Base-by-base conservation (phyloP, 2,113 vertebrate genomes). In the Sporophila hypoxantha region DNA sequence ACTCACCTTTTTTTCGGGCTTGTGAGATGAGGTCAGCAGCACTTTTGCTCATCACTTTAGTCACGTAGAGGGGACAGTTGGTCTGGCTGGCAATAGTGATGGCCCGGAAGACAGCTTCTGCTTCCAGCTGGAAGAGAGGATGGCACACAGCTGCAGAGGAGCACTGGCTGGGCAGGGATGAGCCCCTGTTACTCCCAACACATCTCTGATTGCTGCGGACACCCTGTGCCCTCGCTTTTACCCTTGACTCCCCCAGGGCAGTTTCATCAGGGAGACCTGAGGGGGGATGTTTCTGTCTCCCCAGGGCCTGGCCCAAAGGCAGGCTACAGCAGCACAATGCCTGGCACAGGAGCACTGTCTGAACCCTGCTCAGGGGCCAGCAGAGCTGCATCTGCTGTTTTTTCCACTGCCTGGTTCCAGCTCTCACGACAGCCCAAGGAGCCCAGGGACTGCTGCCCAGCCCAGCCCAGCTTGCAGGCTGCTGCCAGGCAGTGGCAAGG, bases 11-110 rank as follows among this genome's bases (percentile, higher is more conserved):
- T 94, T 99, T 99, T 89, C 98, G 97, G 93, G 99, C 99, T 97
- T 99, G 98, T 2, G 99, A 99, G 95, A 99, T 99, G 97, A 99
- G 98, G 94, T 99, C 99, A 42, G 98, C 99, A 5, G 99, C 99
- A 0, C 98, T 99, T 97, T 98, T 99, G 97, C 99, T 99, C 99
- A 99, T 99, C 95, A 99, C 98, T 87, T 99, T 98, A 39, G 99
- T 99, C 91, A 99, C 96, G 4, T 99, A 99, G 56, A 99, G 98
- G 21, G 99, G 99, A 86, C 99, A 99, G 97, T 99, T 99, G 97
- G 99, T 99, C 91, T 99, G 99, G 96, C 98, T 98, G 93, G 98
- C 98, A 59, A 99, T 98, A 93, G 98, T 99, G 96, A 99, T 97
- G 88, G 99, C 98, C 47, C 99, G 98, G 89, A 99, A 99, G 78